These are phyloP conservation scores for Saturnia japonica DNA, from an alignment of 2,888 invertebrate species.

Conservation along the genomic window DNA sequence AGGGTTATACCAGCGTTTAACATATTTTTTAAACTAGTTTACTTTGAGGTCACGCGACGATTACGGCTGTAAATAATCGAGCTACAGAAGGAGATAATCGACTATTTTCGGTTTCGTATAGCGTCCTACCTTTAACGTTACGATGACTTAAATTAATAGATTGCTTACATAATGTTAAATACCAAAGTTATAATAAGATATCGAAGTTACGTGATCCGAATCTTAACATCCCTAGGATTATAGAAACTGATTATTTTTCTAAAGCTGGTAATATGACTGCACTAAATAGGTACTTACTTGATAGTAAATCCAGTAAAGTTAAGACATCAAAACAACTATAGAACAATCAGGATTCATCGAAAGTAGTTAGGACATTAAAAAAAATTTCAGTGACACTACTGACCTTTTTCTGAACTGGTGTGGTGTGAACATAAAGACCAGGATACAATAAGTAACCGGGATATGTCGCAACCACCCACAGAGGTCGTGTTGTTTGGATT, in stretches of 20 bases:
- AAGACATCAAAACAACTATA: background rate
- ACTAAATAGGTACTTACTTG: background rate
- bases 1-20: too few species aligned
- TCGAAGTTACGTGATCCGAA: background rate
- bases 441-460: constrained; percentile 12
- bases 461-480: constrained; percentile 18
- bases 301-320: background rate
- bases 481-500: constrained; percentile 34
- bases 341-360: background rate
- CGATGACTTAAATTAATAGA: too few species aligned
- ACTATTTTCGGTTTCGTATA: too few species aligned
- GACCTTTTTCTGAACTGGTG: background rate
- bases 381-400: background rate
- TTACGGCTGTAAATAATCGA: too few species aligned
- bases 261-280: background rate
- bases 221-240: background rate
- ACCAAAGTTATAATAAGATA: background rate
- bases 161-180: too few species aligned
- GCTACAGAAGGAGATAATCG: too few species aligned
- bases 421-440: background rate
- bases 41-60: too few species aligned
- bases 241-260: background rate
- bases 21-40: too few species aligned
- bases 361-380: background rate
- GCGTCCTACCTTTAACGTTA: too few species aligned